Conservation (phyloP, 2,113 vertebrate species). For the Ciconia boyciana region DNA sequence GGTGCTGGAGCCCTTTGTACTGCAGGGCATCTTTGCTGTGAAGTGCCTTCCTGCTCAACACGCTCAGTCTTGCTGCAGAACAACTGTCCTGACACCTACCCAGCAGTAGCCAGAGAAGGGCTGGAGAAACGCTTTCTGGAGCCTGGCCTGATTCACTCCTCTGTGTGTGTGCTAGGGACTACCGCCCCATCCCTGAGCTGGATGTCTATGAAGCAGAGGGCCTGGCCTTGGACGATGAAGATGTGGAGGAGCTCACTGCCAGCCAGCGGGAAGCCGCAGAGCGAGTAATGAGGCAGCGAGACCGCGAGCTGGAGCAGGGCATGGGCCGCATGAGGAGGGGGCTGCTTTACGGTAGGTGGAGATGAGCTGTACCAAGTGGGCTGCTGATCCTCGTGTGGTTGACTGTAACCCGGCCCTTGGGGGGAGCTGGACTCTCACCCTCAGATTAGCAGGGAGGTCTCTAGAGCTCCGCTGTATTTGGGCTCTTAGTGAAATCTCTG, state of each 20-base stretch:
- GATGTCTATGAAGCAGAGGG: constrained; percentile 90
- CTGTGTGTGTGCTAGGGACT: constrained; percentile 77
- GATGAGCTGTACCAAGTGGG: neutral
- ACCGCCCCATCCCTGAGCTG: constrained; percentile 90
- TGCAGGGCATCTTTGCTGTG: neutral
- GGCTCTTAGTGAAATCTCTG: neutral
- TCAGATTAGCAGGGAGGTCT: neutral
- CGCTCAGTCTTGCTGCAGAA: neutral
- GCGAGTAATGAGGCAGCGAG: constrained; percentile 86
- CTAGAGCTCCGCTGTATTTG: neutral
- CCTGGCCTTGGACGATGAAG: constrained; percentile 87
- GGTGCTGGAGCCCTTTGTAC: neutral
- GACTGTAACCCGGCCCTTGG: neutral
- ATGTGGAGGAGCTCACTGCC: constrained; percentile 89
- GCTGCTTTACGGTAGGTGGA: constrained; percentile 81
- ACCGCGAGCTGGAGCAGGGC: constrained; percentile 80
- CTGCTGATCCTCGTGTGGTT: neutral
- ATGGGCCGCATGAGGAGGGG: constrained; percentile 85
- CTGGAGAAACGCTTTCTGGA: neutral
- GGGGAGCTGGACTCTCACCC: neutral
- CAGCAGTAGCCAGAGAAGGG: neutral
- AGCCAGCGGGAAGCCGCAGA: constrained; percentile 90
- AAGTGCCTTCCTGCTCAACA: neutral
- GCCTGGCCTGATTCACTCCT: neutral
- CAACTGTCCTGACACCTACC: neutral